phyloP scores from a whole-genome alignment of 2,888 invertebrate species.

The Penaeus monodon region DNA sequence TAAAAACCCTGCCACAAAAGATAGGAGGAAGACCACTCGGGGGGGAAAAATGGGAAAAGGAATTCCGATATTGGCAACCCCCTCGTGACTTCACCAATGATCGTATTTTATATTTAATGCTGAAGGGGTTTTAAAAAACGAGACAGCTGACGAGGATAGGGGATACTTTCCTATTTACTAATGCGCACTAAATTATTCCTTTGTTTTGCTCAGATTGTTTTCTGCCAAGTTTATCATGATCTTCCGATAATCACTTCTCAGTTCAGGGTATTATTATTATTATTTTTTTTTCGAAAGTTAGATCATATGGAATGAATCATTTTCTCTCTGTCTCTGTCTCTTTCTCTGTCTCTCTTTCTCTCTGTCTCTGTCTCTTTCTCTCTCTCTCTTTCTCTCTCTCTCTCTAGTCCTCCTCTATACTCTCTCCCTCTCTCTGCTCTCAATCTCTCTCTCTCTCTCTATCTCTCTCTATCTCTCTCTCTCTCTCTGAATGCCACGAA shows the following conservation, averaged over 20 bases:
- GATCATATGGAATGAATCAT: background rate
- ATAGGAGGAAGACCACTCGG: too few relatives aligned
- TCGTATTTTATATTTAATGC: slow-evolving; percentile 27
- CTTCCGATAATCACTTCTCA: background rate
- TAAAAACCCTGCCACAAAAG: too few relatives aligned
- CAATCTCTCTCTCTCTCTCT: too few relatives aligned
- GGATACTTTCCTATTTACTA: slow-evolving; percentile 37
- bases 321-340: background rate
- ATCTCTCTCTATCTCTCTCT: too few relatives aligned
- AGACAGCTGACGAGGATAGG: slow-evolving; percentile 26
- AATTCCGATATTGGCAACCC: background rate
- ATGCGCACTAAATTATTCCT: slow-evolving; percentile 16
- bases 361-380: background rate
- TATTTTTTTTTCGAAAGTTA: background rate
- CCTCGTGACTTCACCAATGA: slow-evolving; percentile 25
- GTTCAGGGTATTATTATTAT: background rate
- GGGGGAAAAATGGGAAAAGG: background rate
- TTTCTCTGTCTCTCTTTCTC: background rate
- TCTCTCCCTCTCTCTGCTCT: too few relatives aligned
- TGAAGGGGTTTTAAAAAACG: slow-evolving; percentile 23
- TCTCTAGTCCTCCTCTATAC: too few relatives aligned
- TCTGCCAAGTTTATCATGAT: slow-evolving; percentile 1
- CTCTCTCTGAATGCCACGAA: too few relatives aligned
- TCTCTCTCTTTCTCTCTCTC: too few relatives aligned
- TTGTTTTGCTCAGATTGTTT: slow-evolving; percentile 1